A percentile compares a stretch with the other conserved stretches of the same genome.
These are phyloP conservation scores for Catonia carolina DNA, from an alignment of 2,888 invertebrate species.

Conservation along the genomic window DNA sequence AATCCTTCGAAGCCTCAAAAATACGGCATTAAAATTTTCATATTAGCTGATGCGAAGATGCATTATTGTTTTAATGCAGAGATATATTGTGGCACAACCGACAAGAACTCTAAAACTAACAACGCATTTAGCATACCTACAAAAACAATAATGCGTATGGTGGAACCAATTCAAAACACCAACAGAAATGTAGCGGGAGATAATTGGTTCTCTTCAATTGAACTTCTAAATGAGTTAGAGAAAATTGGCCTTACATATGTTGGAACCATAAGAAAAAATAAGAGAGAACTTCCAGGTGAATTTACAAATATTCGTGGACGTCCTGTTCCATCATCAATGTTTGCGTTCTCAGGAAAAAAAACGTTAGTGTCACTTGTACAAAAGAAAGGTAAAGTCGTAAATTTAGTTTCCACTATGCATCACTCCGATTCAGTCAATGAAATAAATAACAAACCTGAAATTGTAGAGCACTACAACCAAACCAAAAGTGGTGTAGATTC, in stretches of 20 bases:
- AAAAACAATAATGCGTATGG: not conserved
- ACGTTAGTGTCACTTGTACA: not conserved
- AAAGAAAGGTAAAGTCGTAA: not conserved
- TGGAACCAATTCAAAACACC: not conserved
- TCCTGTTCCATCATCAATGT: not conserved
- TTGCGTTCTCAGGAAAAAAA: not conserved
- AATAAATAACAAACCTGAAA: not conserved
- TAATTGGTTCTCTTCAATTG: too few relatives aligned
- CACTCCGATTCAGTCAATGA: not conserved
- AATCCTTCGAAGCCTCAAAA: not conserved
- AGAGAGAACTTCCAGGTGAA: too few relatives aligned
- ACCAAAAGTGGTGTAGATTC: not conserved
- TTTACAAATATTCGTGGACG: not conserved
- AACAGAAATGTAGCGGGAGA: too few relatives aligned
- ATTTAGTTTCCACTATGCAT: not conserved
- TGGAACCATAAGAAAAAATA: too few relatives aligned
- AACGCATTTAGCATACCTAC: not conserved
- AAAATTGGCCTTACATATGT: too few relatives aligned
- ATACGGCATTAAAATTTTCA: not conserved
- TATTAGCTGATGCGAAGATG: not conserved
- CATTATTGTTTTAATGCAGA: not conserved
- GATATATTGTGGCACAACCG: not conserved
- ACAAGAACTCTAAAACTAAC: not conserved
- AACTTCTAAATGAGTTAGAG: too few relatives aligned
- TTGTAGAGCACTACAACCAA: not conserved